These are phyloP conservation scores for Pomatostomus ruficeps DNA, from an alignment of 2,113 vertebrate genomes.

Conservation along the genomic window DNA sequence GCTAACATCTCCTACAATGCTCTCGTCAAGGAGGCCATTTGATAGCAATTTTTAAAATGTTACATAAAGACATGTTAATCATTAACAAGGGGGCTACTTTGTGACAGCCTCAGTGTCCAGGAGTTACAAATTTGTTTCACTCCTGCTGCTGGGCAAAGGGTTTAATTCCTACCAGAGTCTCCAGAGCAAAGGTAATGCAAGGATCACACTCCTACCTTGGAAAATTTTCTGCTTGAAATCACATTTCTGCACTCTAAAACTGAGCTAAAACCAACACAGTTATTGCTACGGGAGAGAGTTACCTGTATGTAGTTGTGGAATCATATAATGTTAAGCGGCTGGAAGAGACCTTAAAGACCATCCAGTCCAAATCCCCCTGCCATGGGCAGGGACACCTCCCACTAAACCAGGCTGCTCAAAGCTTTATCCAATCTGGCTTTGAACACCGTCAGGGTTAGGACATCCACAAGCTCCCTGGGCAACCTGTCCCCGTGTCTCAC, in stretches of 20 bases:
- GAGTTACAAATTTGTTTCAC: not conserved
- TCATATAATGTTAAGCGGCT: not conserved
- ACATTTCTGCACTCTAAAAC: not conserved
- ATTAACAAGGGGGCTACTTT: not conserved
- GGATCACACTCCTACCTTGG: accelerated
- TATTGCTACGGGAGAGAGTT: not conserved
- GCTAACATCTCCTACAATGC: not conserved
- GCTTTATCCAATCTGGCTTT: not conserved
- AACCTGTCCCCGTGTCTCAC: not conserved
- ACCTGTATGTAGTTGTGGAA: not conserved
- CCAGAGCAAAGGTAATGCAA: not conserved
- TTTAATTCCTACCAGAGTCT: not conserved
- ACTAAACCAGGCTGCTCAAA: not conserved
- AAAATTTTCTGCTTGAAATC: not conserved
- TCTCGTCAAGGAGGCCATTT: not conserved
- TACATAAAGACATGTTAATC: not conserved
- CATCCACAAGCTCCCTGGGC: not conserved
- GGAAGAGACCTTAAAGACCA: not conserved
- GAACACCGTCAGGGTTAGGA: not conserved
- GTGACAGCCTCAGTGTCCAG: accelerated
- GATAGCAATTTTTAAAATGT: not conserved
- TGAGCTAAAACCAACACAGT: not conserved
- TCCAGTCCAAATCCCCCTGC: accelerated
- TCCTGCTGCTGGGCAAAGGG: not conserved
- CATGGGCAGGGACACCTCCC: not conserved